Conservation (phyloP, 1,140 invertebrate genomes). For the Leptonema lineaticorne region DNA sequence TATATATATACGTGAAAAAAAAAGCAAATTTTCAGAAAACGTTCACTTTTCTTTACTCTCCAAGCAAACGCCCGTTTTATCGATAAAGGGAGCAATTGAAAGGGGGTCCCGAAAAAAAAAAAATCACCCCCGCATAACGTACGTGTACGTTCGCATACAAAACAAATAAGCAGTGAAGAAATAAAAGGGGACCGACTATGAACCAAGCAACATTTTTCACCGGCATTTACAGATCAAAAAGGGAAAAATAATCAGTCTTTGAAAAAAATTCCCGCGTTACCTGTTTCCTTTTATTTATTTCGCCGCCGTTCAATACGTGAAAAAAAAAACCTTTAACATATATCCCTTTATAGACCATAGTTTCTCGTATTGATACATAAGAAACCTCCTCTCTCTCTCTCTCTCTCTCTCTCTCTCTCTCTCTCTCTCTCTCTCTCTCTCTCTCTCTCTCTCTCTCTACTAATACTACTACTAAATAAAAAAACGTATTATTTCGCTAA, state of each 20-base stretch:
- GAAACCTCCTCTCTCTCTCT: neutral
- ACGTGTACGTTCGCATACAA: no score
- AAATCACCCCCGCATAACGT: no score
- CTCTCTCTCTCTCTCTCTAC: no score
- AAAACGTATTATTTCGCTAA: neutral
- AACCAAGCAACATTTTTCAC: neutral
- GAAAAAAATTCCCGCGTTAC: conserved; percentile 4
- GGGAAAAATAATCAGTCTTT: conserved; percentile 15
- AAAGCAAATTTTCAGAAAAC: no score
- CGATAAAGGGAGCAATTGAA: no score
- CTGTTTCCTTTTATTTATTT: conserved; percentile 12
- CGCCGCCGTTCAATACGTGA: conserved; percentile 10
- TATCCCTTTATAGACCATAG: conserved; percentile 3
- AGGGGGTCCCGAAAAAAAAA: no score
- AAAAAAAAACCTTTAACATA: conserved; percentile 13
- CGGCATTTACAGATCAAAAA: conserved; percentile 11
- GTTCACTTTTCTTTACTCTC: no score
- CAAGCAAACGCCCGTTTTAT: neutral
- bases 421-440: no score
- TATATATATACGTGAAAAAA: no score
- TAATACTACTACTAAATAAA: neutral
- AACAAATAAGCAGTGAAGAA: no score
- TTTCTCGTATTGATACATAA: conserved; percentile 14
- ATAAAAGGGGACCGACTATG: neutral
- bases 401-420: no score